phyloP scores from a whole-genome alignment of 2,888 invertebrate species.

The Habrosyne pyritoides region DNA sequence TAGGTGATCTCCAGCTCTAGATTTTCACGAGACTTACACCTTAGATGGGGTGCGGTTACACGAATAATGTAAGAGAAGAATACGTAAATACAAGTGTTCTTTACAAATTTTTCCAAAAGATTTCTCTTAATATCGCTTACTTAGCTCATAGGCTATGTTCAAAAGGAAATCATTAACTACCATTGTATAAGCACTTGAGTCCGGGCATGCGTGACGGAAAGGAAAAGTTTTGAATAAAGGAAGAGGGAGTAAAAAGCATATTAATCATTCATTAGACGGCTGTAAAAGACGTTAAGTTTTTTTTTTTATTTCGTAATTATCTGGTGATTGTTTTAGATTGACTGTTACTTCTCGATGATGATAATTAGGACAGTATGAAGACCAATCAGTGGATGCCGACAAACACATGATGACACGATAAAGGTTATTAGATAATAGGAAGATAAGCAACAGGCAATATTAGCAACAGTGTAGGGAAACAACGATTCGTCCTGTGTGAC shows the following conservation, averaged over 20 bases:
- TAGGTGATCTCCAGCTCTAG: too few species aligned
- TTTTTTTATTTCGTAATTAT: too few species aligned
- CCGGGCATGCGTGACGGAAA: background rate
- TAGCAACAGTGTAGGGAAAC: background rate
- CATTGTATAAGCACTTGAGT: background rate
- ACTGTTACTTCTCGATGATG: background rate
- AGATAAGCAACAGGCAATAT: background rate
- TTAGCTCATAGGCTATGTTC: background rate
- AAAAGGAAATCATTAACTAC: background rate
- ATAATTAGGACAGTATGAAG: background rate
- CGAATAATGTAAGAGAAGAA: too few species aligned
- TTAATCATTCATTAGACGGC: background rate
- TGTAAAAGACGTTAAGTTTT: too few species aligned
- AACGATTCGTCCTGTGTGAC: slow-evolving; percentile 9
- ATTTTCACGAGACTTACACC: too few species aligned
- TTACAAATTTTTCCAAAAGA: too few species aligned
- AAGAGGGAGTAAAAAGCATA: background rate
- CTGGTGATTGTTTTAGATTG: too few species aligned
- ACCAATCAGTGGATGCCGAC: background rate
- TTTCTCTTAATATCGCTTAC: background rate
- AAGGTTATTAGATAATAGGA: background rate
- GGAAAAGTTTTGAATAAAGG: background rate
- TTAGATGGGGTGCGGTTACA: too few species aligned
- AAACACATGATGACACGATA: background rate
- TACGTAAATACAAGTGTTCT: too few species aligned